These are phyloP conservation scores for Merluccius polli DNA, from an alignment of 2,797 vertebrate genomes.

Conservation along the genomic window DNA sequence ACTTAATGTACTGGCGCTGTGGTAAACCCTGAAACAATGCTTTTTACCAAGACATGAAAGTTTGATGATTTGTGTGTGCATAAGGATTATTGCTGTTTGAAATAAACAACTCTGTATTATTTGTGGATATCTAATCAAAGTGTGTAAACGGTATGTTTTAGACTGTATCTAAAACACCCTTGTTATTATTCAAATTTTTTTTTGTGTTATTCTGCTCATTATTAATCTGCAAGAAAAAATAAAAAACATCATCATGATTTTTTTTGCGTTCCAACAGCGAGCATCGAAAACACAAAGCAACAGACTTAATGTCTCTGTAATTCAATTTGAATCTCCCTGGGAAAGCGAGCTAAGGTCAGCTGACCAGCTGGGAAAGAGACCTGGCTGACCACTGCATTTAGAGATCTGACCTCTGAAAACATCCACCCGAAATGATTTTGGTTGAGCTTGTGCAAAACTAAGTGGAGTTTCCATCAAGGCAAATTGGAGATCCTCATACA, in stretches of 20 bases:
- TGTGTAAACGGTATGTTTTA: not conserved
- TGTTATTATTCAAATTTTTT: not conserved
- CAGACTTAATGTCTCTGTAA: not conserved
- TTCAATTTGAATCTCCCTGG: not conserved
- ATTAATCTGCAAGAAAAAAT: too few species aligned
- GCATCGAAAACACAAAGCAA: not conserved
- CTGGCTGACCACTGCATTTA: constrained; percentile 30
- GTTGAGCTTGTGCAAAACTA: constrained; percentile 4
- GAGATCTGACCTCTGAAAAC: not conserved
- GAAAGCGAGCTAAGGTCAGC: constrained; percentile 3
- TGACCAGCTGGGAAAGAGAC: constrained; percentile 11
- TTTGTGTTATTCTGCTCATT: too few species aligned
- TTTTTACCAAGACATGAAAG: not conserved
- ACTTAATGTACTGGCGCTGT: not conserved
- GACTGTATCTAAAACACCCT: not conserved
- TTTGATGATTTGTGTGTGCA: not conserved
- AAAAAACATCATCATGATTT: too few species aligned
- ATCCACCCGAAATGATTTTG: constrained; percentile 13
- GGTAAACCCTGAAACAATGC: not conserved
- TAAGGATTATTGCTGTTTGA: not conserved
- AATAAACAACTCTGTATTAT: too few species aligned
- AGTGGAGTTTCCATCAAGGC: not conserved
- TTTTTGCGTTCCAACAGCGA: not conserved
- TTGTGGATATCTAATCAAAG: too few species aligned
- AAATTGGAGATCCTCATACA: not conserved